Percentiles rank a stretch among this genome's conserved stretches.
phyloP scores from a whole-genome alignment of 2,113 vertebrate species.

The Paracanthobrama guichenoti region DNA sequence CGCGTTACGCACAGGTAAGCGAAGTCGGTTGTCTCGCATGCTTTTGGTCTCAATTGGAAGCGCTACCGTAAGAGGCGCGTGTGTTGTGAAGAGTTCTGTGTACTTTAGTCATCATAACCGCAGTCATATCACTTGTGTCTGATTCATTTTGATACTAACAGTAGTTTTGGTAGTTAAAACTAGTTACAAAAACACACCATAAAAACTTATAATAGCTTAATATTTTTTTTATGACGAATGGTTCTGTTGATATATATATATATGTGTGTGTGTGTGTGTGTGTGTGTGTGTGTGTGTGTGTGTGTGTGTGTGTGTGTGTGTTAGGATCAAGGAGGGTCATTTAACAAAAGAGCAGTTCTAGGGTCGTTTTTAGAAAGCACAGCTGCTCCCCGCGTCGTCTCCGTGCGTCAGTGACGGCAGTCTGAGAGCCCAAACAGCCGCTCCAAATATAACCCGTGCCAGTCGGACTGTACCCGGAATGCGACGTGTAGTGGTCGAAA shows the following conservation, averaged over 20 bases:
- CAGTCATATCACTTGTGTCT: neutral
- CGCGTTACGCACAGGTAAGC: neutral
- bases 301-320: no score
- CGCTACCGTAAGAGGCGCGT: neutral
- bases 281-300: no score
- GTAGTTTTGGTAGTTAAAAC: neutral
- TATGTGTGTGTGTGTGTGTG: no score
- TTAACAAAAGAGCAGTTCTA: neutral
- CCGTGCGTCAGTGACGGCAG: constrained; percentile 31
- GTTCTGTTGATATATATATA: neutral
- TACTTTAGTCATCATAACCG: neutral
- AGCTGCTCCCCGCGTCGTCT: constrained; percentile 41
- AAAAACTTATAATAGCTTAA: neutral
- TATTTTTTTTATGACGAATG: neutral
- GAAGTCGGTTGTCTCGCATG: neutral
- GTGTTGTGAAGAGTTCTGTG: neutral
- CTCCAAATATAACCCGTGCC: constrained; percentile 50
- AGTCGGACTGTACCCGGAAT: constrained; percentile 33
- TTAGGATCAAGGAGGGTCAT: neutral
- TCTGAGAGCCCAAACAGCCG: constrained; percentile 17
- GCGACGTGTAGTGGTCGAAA: constrained; percentile 9
- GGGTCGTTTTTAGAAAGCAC: constrained; percentile 49
- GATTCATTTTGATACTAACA: neutral
- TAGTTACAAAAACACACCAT: neutral
- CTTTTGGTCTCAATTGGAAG: neutral